Conservation (phyloP, 35 echinoderm and acorn worm species). For the Acanthaster planci region DNA sequence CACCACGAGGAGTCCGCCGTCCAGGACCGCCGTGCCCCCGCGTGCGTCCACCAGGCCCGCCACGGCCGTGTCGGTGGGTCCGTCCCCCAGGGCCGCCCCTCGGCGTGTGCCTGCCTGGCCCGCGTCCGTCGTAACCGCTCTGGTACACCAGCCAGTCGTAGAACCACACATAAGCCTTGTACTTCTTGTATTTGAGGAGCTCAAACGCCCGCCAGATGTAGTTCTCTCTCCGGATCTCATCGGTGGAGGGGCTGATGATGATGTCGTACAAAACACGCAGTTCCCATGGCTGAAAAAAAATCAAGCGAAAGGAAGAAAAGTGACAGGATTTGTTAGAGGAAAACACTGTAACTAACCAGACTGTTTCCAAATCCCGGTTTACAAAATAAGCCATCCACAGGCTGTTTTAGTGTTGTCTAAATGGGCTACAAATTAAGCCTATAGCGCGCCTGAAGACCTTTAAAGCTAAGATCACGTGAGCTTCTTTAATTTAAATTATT, state of each 20-base stretch:
- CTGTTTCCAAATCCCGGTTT: too few relatives aligned
- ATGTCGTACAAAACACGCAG: not conserved
- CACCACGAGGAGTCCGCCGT: too few relatives aligned
- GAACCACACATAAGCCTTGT: not conserved
- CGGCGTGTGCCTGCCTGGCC: not conserved
- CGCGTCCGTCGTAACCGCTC: not conserved
- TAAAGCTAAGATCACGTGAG: too few relatives aligned
- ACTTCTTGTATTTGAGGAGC: conserved; percentile 12
- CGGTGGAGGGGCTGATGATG: not conserved
- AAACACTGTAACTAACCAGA: too few relatives aligned
- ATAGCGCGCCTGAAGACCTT: too few relatives aligned
- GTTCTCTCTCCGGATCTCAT: not conserved
- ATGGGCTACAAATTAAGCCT: too few relatives aligned
- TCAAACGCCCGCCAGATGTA: not conserved
- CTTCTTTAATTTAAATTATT: too few relatives aligned
- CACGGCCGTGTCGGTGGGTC: not conserved
- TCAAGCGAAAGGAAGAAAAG: not conserved
- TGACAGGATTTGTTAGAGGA: not conserved
- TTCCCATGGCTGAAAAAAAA: not conserved
- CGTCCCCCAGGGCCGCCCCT: not conserved
- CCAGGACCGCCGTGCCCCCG: too few relatives aligned
- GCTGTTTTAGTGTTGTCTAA: too few relatives aligned
- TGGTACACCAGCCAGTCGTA: not conserved
- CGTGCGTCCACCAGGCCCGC: not conserved
- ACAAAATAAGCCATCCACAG: too few relatives aligned